Evolutionary conservation across 2,888 invertebrate species (phyloP).

Genomic region (Hirudinaria manillensis): DNA sequence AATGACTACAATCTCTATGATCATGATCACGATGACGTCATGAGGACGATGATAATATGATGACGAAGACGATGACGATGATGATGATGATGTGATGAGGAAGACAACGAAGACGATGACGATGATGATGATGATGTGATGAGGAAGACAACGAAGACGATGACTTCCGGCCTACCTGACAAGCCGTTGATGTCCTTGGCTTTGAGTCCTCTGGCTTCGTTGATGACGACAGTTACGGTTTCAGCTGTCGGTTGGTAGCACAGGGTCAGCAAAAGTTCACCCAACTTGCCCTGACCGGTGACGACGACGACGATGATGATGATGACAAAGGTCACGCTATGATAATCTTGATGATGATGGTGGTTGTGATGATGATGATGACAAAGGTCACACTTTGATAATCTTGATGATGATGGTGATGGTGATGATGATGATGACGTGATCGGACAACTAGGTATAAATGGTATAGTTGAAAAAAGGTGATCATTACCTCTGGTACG

Average conservation of each 20-base stretch:
- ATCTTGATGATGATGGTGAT: no score
- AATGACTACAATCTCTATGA: no score
- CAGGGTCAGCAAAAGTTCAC: constrained; percentile 68
- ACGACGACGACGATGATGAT: background rate
- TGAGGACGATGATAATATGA: no score
- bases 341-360: no score
- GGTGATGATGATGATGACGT: no score
- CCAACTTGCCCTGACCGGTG: constrained; percentile 43
- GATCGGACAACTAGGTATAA: no score
- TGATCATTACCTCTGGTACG: no score
- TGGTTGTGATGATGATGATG: no score
- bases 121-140: constrained; percentile 11
- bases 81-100: constrained; percentile 14
- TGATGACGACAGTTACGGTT: constrained; percentile 77
- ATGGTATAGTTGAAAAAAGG: no score
- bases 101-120: constrained; percentile 20
- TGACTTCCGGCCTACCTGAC: constrained; percentile 36
- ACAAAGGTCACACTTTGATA: no score
- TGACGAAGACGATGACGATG: background rate
- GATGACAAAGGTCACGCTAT: background rate
- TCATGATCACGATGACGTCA: no score
- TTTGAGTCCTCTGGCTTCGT: constrained; percentile 87
- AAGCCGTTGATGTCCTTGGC: constrained; percentile 91
- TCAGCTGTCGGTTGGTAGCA: constrained; percentile 94
- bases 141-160: background rate